phyloP scores from a whole-genome alignment of 2,797 vertebrate species.

The Sebastes diaconus region DNA sequence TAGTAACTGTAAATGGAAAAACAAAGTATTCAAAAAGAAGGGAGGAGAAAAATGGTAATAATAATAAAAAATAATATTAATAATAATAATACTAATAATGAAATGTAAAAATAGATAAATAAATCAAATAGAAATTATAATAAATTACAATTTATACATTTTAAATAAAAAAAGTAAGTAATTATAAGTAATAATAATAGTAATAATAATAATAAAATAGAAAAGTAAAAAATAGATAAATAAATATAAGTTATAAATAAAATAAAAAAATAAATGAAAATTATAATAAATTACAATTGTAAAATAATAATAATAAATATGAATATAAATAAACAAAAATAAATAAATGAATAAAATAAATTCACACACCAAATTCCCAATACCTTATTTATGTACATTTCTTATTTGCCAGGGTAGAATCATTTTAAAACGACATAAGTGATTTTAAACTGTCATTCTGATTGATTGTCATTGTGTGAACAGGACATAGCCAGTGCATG shows the following conservation, averaged over 20 bases:
- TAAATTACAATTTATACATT: not conserved
- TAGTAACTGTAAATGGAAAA: too few relatives aligned
- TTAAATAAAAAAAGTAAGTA: too few relatives aligned
- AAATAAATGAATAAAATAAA: not conserved
- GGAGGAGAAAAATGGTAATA: not conserved
- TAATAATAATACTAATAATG: not conserved
- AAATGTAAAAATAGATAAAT: not conserved
- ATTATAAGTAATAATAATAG: too few relatives aligned
- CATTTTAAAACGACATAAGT: not conserved
- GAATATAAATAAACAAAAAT: too few relatives aligned
- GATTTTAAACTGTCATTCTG: not conserved
- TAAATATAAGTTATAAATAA: too few relatives aligned
- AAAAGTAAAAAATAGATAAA: too few relatives aligned
- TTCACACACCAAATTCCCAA: not conserved
- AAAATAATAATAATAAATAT: too few relatives aligned
- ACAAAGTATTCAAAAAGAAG: too few relatives aligned
- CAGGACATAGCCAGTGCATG: conserved; percentile 97
- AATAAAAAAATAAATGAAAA: too few relatives aligned
- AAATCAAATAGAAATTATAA: not conserved
- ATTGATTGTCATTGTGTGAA: not conserved
- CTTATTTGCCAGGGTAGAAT: not conserved
- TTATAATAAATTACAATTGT: too few relatives aligned
- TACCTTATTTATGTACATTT: not conserved
- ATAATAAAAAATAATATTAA: too few relatives aligned
- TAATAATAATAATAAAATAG: too few relatives aligned